Evolutionary conservation across 2,888 invertebrate species (phyloP).

Genomic region (Parnassius orleans): DNA sequence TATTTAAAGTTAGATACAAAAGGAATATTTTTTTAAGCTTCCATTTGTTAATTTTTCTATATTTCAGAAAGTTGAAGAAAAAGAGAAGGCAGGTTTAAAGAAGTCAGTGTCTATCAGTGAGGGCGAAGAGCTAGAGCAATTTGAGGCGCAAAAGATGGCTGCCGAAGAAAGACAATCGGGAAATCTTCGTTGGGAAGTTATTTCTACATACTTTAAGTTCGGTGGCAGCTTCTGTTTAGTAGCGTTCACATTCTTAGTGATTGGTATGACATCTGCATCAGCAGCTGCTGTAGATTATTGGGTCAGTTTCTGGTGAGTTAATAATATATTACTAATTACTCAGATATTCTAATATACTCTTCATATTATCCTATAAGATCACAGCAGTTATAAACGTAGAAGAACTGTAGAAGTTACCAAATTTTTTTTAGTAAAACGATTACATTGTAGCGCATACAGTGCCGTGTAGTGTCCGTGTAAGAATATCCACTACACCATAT

Average conservation of each 20-base stretch:
- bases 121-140: slow-evolving; percentile 52
- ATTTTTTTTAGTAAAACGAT: too few relatives aligned
- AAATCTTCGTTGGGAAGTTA: slow-evolving; percentile 63
- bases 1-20: too few relatives aligned
- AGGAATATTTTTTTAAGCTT: too few relatives aligned
- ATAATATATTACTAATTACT: too few relatives aligned
- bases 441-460: too few relatives aligned
- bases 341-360: too few relatives aligned
- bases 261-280: slow-evolving; percentile 78
- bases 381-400: too few relatives aligned
- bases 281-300: slow-evolving; percentile 86
- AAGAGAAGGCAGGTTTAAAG: slow-evolving; percentile 40
- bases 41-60: background rate
- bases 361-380: too few relatives aligned
- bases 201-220: slow-evolving; percentile 59
- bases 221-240: slow-evolving; percentile 60
- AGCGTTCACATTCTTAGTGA: slow-evolving; percentile 47
- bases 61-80: slow-evolving; percentile 46
- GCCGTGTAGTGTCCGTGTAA: too few relatives aligned
- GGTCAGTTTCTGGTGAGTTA: slow-evolving; percentile 83
- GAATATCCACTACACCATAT: too few relatives aligned
- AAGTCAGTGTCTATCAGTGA: slow-evolving; percentile 43
- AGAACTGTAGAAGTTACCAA: too few relatives aligned
- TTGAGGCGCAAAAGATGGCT: slow-evolving; percentile 61
- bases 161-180: slow-evolving; percentile 68